Percentiles rank a stretch among this genome's conserved stretches.
These are phyloP conservation scores for Rhagonycha lutea DNA, from an alignment of 2,888 invertebrate species.

Conservation along the genomic window DNA sequence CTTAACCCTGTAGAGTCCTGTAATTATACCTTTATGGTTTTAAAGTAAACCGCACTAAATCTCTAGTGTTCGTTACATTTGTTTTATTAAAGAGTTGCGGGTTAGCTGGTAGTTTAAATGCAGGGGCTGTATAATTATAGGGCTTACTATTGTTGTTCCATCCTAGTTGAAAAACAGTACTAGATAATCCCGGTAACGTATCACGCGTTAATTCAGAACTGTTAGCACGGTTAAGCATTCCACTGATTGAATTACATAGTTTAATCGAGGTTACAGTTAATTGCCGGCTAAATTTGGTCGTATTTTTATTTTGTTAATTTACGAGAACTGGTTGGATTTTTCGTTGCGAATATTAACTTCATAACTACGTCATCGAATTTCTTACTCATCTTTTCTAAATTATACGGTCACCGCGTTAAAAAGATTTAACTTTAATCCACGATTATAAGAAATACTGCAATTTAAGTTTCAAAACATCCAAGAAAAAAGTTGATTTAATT, in stretches of 20 bases:
- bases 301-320: constrained; percentile 11
- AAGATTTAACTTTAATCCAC: constrained; percentile 24
- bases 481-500: constrained; percentile 28
- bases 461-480: constrained; percentile 22
- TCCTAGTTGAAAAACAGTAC: constrained; percentile 13
- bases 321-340: constrained; percentile 1
- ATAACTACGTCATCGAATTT: constrained; percentile 21
- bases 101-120: constrained; percentile 37
- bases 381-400: constrained; percentile 18
- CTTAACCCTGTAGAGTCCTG: constrained; percentile 52
- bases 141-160: constrained; percentile 36
- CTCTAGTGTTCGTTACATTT: constrained; percentile 44
- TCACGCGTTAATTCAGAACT: constrained; percentile 21
- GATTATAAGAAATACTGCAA: constrained; percentile 25
- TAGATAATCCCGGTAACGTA: constrained; percentile 7
- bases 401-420: constrained; percentile 21
- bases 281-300: constrained; percentile 23
- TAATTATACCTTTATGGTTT: constrained; percentile 55
- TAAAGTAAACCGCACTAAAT: constrained; percentile 53
- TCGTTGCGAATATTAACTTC: constrained; percentile 18
- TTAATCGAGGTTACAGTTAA: constrained; percentile 36
- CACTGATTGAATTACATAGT: constrained; percentile 38
- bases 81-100: constrained; percentile 44
- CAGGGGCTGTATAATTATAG: constrained; percentile 41
- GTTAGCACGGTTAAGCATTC: constrained; percentile 24